phyloP scores from a whole-genome alignment of 2,113 vertebrate species.

The Phylloscopus whistleri region DNA sequence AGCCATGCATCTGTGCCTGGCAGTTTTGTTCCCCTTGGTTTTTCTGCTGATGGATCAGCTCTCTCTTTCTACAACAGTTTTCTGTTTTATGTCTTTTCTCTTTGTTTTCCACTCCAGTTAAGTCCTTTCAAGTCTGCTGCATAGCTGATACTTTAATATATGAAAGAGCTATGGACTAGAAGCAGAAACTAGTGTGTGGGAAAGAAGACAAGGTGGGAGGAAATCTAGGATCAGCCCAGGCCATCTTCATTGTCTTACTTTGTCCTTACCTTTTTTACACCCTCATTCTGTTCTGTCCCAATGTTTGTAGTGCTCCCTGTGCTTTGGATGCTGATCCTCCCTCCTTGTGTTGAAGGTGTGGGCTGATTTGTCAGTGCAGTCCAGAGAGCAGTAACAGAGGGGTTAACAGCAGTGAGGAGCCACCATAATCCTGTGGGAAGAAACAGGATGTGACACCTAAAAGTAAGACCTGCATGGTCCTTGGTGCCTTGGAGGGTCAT shows the following conservation, averaged over 20 bases:
- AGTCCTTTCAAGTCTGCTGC: not conserved
- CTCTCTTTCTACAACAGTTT: not conserved
- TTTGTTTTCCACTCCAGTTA: not conserved
- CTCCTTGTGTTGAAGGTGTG: not conserved
- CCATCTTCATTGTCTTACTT: not conserved
- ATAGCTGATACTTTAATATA: not conserved
- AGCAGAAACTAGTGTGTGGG: not conserved
- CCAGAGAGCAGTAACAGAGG: not conserved
- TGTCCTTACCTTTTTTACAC: not conserved
- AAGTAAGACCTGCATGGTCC: not conserved
- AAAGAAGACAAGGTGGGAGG: not conserved
- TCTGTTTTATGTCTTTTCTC: not conserved
- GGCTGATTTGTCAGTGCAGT: not conserved
- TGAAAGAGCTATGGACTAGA: not conserved
- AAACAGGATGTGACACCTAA: not conserved
- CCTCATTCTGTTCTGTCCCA: not conserved
- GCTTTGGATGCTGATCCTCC: not conserved
- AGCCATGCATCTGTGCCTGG: fast-evolving
- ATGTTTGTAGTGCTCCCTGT: not conserved
- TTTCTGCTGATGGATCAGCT: not conserved
- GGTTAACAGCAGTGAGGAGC: not conserved
- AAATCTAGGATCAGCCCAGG: not conserved
- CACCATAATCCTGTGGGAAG: not conserved
- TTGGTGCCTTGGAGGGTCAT: not conserved
- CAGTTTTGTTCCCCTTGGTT: not conserved